These are phyloP conservation scores for Chrysemys picta DNA, from an alignment of 2,113 vertebrate species.

Conservation along the genomic window DNA sequence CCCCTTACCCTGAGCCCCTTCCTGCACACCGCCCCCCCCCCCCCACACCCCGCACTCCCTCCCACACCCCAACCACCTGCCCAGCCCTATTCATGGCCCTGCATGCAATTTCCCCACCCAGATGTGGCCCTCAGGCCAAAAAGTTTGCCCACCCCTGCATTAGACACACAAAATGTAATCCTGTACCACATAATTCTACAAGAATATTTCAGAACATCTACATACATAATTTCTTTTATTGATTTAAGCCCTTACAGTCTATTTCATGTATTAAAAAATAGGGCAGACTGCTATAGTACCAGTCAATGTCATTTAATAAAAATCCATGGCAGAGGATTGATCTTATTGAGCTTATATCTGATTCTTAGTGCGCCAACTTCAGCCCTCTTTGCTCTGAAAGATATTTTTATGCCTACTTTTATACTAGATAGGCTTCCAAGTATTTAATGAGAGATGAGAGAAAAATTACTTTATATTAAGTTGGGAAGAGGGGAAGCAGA, in stretches of 20 bases:
- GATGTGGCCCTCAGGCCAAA: no score
- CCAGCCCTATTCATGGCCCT: no score
- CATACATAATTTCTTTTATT: constrained; percentile 8
- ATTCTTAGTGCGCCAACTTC: background rate
- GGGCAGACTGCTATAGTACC: background rate
- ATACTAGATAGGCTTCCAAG: constrained; percentile 37
- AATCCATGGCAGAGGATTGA: constrained; percentile 34
- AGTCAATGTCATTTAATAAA: constrained; percentile 46
- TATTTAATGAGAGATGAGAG: constrained; percentile 73
- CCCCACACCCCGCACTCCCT: no score
- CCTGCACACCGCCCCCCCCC: no score
- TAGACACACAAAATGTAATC: constrained; percentile 11
- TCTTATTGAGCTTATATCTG: constrained; percentile 49
- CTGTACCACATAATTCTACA: background rate
- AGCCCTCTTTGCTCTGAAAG: constrained; percentile 17
- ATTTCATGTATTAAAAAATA: background rate
- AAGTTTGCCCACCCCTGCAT: background rate
- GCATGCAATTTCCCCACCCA: no score
- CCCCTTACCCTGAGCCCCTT: no score
- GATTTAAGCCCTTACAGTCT: background rate
- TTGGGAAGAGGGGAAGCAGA: constrained; percentile 26
- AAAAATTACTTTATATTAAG: constrained; percentile 74
- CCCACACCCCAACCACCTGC: no score
- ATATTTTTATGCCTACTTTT: constrained; percentile 58
- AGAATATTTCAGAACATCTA: background rate